Evolutionary conservation across 2,888 invertebrate species (phyloP), one percentile per base, ranked within the genome.

Genomic region (Drosophila siamana): DNA sequence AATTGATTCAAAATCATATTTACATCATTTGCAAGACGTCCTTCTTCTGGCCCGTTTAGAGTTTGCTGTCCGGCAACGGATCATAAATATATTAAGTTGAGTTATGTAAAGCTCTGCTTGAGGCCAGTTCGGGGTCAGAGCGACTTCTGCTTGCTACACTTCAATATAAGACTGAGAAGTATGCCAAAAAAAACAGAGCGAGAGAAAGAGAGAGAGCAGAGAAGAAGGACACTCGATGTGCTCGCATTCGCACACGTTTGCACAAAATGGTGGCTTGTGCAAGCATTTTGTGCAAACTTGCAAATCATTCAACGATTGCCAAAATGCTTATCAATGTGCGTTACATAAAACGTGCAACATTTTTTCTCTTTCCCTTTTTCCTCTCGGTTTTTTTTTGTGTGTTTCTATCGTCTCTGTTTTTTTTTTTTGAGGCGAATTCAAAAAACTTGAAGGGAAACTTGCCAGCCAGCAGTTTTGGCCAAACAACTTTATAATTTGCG

Each of bases 401-500:
- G n/a, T n/a, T n/a, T n/a, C n/a, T n/a, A n/a, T n/a, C n/a, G 19
- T 19, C 19, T 19, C 19, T 19, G 2, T 19, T 19, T 26, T 15
- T 47, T 60, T 51, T 28, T 60, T 48, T 38, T 40, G 9, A 6
- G 43, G 40, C 15, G 56, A 68, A 68, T 38, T 54, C 33, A 36
- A 52, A 68, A 79, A 69, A 66, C 74, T 74, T 72, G 33, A 73
- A 22, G 47, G 33, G 61, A 84, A 82, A 82, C 85, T 85, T 87
- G 82, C 87, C 52, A 87, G 70, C 57, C 63, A 83, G 83, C 83
- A 83, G 64, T 86, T 83, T 88, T 80, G 74, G 64, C 83, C 68
- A 88, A 83, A 88, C 86, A 83, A 83, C 83, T 83, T 83, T 83
- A 83, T 83, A 83, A 83, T 83, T 83, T 83, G 88, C 63, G 72